phyloP scores from a whole-genome alignment of 2,797 vertebrate genomes.

The Malacoraja senta region DNA sequence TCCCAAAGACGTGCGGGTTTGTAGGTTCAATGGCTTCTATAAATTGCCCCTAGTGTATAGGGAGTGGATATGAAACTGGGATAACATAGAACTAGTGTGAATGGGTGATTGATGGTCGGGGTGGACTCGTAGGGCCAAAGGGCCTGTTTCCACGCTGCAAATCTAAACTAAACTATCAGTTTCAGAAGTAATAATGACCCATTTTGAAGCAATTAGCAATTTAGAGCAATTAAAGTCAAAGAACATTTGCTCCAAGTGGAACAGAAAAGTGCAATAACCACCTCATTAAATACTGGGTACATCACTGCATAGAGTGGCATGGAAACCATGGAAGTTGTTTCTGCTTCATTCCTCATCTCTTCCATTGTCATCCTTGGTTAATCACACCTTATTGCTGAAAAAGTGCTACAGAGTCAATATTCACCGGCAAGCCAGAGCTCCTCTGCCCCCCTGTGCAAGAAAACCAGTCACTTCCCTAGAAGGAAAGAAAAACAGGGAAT shows the following conservation, averaged over 20 bases:
- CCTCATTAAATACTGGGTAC: slow-evolving; percentile 91
- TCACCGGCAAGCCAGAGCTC: slow-evolving; percentile 55
- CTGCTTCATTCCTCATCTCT: slow-evolving; percentile 91
- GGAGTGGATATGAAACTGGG: too few species aligned
- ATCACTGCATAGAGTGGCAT: slow-evolving; percentile 87
- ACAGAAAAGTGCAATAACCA: slow-evolving; percentile 43
- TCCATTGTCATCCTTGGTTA: slow-evolving; percentile 96
- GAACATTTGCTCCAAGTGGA: not conserved
- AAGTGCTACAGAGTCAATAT: slow-evolving; percentile 66
- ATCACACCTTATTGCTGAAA: slow-evolving; percentile 66
- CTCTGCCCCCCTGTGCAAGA: slow-evolving; percentile 48
- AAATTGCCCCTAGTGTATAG: too few species aligned
- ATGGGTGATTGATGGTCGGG: too few species aligned
- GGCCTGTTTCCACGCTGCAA: not conserved
- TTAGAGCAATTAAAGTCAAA: not conserved
- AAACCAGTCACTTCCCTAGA: slow-evolving; percentile 42
- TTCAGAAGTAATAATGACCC: not conserved
- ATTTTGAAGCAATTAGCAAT: not conserved
- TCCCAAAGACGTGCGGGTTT: too few species aligned
- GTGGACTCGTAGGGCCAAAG: too few species aligned
- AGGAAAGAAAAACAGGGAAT: slow-evolving; percentile 1
- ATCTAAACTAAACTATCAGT: not conserved
- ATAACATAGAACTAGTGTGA: too few species aligned
- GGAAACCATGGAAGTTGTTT: slow-evolving; percentile 79
- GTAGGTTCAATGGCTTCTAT: too few species aligned